Conservation (phyloP, 2,888 invertebrate species). For the Agrotis ipsilon region DNA sequence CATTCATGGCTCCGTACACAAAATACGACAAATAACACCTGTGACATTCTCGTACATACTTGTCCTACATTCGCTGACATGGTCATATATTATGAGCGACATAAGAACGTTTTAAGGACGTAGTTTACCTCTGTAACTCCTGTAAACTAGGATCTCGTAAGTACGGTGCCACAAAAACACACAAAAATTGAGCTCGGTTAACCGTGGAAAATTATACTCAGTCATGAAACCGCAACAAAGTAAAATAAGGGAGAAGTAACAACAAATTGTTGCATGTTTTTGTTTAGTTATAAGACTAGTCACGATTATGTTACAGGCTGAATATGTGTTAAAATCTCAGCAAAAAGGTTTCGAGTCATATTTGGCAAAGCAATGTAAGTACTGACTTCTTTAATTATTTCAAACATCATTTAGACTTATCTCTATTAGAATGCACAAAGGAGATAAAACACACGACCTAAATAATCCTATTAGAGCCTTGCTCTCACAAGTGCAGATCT, state of each 20-base stretch:
- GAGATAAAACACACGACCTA: background rate
- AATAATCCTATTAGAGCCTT: constrained; percentile 24
- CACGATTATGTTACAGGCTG: no score
- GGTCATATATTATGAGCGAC: constrained; percentile 19
- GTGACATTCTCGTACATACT: constrained; percentile 10
- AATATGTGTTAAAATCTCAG: background rate
- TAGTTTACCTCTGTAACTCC: constrained; percentile 27
- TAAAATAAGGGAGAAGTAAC: no score
- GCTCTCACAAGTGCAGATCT: constrained; percentile 28
- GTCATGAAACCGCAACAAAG: background rate
- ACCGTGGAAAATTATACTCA: background rate
- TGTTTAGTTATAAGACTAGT: no score
- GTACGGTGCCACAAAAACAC: constrained; percentile 15
- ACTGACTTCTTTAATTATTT: background rate
- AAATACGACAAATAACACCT: constrained; percentile 8
- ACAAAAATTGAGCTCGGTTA: constrained; percentile 8
- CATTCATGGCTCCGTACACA: constrained; percentile 7
- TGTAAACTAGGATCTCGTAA: constrained; percentile 22
- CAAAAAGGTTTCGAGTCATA: background rate
- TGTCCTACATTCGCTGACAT: constrained; percentile 12
- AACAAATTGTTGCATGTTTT: no score
- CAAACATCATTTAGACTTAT: background rate
- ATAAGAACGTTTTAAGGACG: constrained; percentile 34
- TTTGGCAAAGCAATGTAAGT: background rate
- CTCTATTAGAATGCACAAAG: background rate